These are phyloP conservation scores for Cosmia trapezina DNA, from an alignment of 2,888 invertebrate species.

Conservation along the genomic window DNA sequence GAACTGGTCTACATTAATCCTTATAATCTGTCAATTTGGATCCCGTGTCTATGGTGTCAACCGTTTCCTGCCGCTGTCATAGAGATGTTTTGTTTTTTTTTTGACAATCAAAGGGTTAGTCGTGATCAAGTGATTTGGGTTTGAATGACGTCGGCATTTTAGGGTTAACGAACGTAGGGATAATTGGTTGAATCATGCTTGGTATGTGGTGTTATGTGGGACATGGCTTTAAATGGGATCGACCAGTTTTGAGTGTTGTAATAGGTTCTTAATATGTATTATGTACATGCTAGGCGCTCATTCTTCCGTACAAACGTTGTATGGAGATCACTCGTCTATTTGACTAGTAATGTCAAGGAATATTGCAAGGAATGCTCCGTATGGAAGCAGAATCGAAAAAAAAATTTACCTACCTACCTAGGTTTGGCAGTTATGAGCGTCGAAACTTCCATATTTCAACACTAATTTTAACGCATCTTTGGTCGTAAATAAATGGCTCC, in stretches of 20 bases:
- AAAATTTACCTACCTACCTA: too few species aligned
- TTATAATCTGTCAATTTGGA: conserved; percentile 65
- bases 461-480: too few species aligned
- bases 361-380: too few species aligned
- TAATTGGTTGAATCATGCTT: conserved; percentile 31
- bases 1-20: conserved; percentile 59
- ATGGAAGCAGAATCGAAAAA: too few species aligned
- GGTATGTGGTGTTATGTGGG: conserved; percentile 28
- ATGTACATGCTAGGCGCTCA: too few species aligned
- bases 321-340: too few species aligned
- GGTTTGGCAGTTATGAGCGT: too few species aligned
- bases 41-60: conserved; percentile 59
- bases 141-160: conserved; percentile 57
- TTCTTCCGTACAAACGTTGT: too few species aligned
- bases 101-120: conserved; percentile 64
- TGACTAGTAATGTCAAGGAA: too few species aligned
- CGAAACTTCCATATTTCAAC: too few species aligned
- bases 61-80: conserved; percentile 69
- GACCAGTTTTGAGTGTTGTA: background rate
- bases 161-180: conserved; percentile 59
- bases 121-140: conserved; percentile 74
- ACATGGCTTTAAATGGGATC: conserved; percentile 20
- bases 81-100: conserved; percentile 55
- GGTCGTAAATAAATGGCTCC: too few species aligned
- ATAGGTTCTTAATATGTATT: background rate